Evolutionary conservation across 2,888 invertebrate genomes (phyloP).

Genomic region (Leucoma salicis): DNA sequence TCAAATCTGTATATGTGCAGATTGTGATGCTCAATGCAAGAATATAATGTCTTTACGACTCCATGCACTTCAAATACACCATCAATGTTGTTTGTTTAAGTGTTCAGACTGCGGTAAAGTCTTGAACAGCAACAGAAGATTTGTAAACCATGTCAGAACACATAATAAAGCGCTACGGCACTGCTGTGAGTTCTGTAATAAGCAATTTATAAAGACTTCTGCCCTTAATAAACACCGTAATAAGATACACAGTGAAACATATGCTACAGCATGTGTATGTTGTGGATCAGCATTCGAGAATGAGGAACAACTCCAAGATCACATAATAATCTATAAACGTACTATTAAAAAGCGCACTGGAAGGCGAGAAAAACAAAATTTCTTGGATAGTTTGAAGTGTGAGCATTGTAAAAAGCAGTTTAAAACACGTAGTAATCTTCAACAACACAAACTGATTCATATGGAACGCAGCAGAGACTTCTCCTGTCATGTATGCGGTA

Average conservation of each 20-base stretch:
- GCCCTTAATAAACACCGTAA: conserved; percentile 56
- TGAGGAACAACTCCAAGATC: conserved; percentile 56
- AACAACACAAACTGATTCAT: conserved; percentile 66
- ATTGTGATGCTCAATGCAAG: conserved; percentile 67
- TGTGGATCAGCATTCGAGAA: conserved; percentile 61
- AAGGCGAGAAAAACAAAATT: conserved; percentile 39
- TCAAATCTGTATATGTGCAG: conserved; percentile 63
- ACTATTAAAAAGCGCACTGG: conserved; percentile 39
- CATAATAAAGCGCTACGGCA: conserved; percentile 60
- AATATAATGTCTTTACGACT: conserved; percentile 60
- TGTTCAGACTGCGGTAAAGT: conserved; percentile 65
- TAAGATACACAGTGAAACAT: conserved; percentile 39
- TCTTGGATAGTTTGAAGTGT: conserved; percentile 53
- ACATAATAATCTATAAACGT: conserved; percentile 53
- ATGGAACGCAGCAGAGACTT: conserved; percentile 70
- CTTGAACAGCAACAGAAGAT: conserved; percentile 49
- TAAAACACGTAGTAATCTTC: conserved; percentile 62
- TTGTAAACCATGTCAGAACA: conserved; percentile 59
- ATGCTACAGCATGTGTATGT: conserved; percentile 49
- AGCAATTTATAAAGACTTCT: conserved; percentile 44
- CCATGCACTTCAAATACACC: conserved; percentile 67
- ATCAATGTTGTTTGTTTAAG: conserved; percentile 62
- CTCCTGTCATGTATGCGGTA: conserved; percentile 71
- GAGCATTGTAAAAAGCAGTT: conserved; percentile 64
- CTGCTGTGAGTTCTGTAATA: conserved; percentile 69